phyloP scores from a whole-genome alignment of 2,797 vertebrate genomes.

The Cuniculus paca region DNA sequence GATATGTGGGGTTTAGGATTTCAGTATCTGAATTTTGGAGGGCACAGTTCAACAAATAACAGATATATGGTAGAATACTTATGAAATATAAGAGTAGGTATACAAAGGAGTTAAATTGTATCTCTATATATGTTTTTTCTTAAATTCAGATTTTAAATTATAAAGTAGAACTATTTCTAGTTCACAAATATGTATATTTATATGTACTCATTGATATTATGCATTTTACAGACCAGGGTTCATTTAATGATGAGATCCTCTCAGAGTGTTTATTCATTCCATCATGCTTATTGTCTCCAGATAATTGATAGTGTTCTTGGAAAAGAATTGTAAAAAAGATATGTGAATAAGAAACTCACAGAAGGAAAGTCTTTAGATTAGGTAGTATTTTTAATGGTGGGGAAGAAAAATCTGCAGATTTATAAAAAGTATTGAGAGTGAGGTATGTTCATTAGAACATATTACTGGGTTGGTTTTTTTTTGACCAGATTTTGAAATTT shows the following conservation, averaged over 20 bases:
- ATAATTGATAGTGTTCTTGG: background rate
- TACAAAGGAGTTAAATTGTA: background rate
- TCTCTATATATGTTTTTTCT: background rate
- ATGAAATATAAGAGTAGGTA: background rate
- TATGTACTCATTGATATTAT: background rate
- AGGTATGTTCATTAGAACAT: background rate
- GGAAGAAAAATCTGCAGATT: background rate
- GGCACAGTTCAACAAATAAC: background rate
- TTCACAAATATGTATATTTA: background rate
- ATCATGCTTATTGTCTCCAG: background rate
- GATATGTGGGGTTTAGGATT: background rate
- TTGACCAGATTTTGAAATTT: background rate
- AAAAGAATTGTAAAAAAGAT: background rate
- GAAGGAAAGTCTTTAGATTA: background rate
- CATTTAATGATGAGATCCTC: background rate
- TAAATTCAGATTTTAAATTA: background rate
- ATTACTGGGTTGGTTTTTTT: background rate
- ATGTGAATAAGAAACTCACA: background rate
- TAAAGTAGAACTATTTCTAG: background rate
- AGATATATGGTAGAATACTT: background rate
- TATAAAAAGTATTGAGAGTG: background rate
- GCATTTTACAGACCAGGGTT: background rate
- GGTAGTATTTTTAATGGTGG: background rate
- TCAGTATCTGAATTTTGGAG: background rate
- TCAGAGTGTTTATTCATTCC: background rate